Conservation (phyloP, 2,113 vertebrate genomes). For the Eurypyga helias region DNA sequence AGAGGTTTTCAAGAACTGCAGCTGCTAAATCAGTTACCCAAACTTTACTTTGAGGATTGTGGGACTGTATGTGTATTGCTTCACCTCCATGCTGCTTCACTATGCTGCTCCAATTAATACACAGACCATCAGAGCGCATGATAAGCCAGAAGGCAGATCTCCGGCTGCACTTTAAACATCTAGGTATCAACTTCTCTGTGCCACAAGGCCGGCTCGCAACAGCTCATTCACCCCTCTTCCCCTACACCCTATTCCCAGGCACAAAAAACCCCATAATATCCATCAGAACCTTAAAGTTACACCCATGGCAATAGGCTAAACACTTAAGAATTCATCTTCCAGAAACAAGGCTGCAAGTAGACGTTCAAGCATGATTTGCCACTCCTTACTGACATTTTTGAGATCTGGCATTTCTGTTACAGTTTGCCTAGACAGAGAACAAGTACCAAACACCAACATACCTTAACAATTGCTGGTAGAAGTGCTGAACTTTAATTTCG, state of each 20-base stretch:
- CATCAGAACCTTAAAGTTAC: background rate
- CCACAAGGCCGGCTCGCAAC: background rate
- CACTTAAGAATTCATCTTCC: background rate
- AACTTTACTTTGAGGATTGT: background rate
- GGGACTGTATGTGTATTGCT: background rate
- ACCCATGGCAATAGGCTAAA: background rate
- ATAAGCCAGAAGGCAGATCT: background rate
- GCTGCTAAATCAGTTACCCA: background rate
- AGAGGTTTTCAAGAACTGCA: background rate
- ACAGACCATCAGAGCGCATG: background rate
- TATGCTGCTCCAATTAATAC: background rate
- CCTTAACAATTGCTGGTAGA: conserved; percentile 86
- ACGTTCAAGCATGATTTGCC: background rate
- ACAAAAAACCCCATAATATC: background rate
- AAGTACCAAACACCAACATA: conserved; percentile 42
- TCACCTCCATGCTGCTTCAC: background rate
- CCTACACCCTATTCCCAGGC: background rate
- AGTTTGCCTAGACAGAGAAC: background rate
- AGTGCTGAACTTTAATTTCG: conserved; percentile 89
- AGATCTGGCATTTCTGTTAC: background rate
- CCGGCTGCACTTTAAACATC: background rate
- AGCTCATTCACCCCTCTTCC: background rate
- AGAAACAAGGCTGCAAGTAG: background rate
- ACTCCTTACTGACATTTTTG: background rate
- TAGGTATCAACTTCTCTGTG: background rate